Conservation (phyloP, 2,888 invertebrate genomes). For the Ennomos fuscantarius region DNA sequence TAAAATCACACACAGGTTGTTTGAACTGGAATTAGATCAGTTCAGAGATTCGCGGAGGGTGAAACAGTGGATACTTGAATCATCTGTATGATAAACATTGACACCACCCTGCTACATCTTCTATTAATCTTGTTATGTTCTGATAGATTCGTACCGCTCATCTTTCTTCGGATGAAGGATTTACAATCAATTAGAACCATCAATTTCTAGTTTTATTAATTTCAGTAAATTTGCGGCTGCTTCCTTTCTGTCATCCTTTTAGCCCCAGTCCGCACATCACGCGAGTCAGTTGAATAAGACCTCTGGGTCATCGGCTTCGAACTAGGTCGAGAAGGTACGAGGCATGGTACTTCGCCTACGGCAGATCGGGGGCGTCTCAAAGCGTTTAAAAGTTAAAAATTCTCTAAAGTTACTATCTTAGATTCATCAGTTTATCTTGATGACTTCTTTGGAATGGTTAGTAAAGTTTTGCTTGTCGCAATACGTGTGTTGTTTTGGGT, state of each 20-base stretch:
- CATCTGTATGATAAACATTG: not conserved
- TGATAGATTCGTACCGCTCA: too few relatives aligned
- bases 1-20: not conserved
- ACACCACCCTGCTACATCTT: too few relatives aligned
- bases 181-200: too few relatives aligned
- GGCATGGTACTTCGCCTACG: conserved; percentile 7
- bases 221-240: too few relatives aligned
- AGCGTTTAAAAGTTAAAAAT: conserved; percentile 7
- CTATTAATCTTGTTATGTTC: too few relatives aligned
- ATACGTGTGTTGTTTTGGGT: conserved; percentile 4
- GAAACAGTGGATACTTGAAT: not conserved
- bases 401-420: not conserved
- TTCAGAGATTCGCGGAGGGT: conserved; percentile 1
- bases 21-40: conserved; percentile 9
- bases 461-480: conserved; percentile 3
- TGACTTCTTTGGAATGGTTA: not conserved
- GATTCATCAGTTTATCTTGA: conserved; percentile 6
- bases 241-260: too few relatives aligned
- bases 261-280: not conserved
- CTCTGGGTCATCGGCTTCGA: conserved; percentile 20
- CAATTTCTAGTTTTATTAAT: too few relatives aligned
- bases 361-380: conserved; percentile 10
- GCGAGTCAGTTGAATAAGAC: conserved; percentile 1
- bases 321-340: conserved; percentile 22
- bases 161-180: too few relatives aligned